Evolutionary conservation across 2,113 vertebrate genomes (phyloP).

Genomic region (Paracanthobrama guichenoti): DNA sequence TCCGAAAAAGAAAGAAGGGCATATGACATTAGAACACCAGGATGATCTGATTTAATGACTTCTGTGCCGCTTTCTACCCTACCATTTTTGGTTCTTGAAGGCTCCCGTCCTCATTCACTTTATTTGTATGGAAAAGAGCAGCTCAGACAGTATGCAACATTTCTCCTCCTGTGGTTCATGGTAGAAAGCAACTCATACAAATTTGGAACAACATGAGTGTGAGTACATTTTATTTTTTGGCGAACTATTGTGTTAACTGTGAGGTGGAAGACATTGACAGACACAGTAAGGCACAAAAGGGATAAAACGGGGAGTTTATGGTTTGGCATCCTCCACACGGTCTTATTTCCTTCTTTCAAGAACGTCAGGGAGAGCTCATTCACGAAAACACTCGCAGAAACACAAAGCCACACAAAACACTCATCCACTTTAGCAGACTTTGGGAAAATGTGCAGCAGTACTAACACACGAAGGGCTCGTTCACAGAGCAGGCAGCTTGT

Average conservation of each 20-base stretch:
- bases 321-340: neutral
- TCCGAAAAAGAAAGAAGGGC: neutral
- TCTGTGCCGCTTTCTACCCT: too few relatives aligned
- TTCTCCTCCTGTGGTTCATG: neutral
- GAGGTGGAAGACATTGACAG: slow-evolving; percentile 27
- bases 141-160: neutral
- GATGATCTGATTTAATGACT: too few relatives aligned
- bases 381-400: neutral
- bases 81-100: neutral
- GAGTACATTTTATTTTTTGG: neutral
- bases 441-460: neutral
- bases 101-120: neutral
- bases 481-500: neutral
- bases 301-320: slow-evolving; percentile 40
- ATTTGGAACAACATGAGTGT: neutral
- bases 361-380: neutral
- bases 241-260: neutral
- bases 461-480: slow-evolving; percentile 13
- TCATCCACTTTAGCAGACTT: neutral
- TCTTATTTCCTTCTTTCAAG: neutral
- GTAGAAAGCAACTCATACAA: neutral
- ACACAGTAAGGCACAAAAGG: slow-evolving; percentile 66
- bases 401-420: neutral
- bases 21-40: neutral
- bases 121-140: neutral